These are phyloP conservation scores for Diploscapter pachys DNA, from an alignment of 1,140 invertebrate species.

Conservation along the genomic window DNA sequence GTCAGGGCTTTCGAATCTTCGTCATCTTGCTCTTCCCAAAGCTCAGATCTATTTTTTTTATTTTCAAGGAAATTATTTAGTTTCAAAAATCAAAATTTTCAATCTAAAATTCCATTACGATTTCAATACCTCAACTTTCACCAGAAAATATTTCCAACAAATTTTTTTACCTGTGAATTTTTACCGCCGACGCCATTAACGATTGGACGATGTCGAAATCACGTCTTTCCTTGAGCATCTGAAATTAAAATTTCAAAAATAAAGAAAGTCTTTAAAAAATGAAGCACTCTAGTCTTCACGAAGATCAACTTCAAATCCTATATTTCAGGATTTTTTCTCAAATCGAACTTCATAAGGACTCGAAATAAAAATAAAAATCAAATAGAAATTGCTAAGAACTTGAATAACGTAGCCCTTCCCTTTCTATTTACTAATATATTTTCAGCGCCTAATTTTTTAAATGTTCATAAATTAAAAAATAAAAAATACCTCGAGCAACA, in stretches of 20 bases:
- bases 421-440: constrained; percentile 51
- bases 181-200: constrained; percentile 85
- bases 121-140: neutral
- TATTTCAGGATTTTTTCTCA: too few relatives aligned
- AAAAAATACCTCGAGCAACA: constrained; percentile 68
- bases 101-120: too few relatives aligned
- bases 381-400: too few relatives aligned
- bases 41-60: neutral
- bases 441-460: constrained; percentile 61
- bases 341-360: too few relatives aligned
- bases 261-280: too few relatives aligned
- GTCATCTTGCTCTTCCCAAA: constrained; percentile 1
- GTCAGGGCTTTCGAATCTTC: neutral
- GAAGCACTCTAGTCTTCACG: too few relatives aligned
- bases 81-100: too few relatives aligned
- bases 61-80: neutral
- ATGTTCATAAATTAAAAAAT: neutral
- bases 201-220: constrained; percentile 89
- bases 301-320: too few relatives aligned
- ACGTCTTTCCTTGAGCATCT: constrained; percentile 62
- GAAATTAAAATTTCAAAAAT: too few relatives aligned
- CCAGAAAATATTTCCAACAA: neutral
- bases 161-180: constrained; percentile 67
- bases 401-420: too few relatives aligned
- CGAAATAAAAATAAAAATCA: too few relatives aligned